These are phyloP conservation scores for Argynnis bischoffii DNA, from an alignment of 2,888 invertebrate genomes.

Conservation along the genomic window DNA sequence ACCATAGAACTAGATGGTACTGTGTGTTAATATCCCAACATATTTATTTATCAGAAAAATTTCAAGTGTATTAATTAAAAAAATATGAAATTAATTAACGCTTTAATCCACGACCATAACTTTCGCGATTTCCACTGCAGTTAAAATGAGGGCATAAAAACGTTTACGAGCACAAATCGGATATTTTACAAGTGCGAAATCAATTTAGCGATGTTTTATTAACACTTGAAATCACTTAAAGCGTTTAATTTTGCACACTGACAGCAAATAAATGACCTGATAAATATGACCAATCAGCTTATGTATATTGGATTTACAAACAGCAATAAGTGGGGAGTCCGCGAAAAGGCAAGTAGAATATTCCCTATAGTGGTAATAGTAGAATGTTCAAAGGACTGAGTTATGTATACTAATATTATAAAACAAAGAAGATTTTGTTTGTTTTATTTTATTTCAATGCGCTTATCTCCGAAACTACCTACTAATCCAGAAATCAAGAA, in stretches of 20 bases:
- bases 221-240: slow-evolving; percentile 10
- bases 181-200: slow-evolving; percentile 19
- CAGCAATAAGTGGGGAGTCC: no score
- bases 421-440: no score
- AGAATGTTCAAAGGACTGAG: no score
- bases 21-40: no score
- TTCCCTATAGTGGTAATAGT: no score
- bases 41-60: no score
- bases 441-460: no score
- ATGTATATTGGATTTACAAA: not conserved
- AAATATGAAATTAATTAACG: not conserved
- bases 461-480: no score
- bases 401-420: no score
- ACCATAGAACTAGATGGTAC: no score
- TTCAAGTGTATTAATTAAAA: not conserved
- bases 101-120: not conserved
- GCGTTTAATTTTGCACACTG: not conserved
- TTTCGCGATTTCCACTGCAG: slow-evolving; percentile 1
- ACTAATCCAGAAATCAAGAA: no score
- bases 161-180: slow-evolving; percentile 9
- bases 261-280: slow-evolving; percentile 7
- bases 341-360: no score
- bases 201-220: slow-evolving; percentile 22
- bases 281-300: not conserved
- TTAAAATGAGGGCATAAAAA: slow-evolving; percentile 15